Evolutionary conservation across 1,140 invertebrate genomes (phyloP).

Genomic region (Physella acuta): DNA sequence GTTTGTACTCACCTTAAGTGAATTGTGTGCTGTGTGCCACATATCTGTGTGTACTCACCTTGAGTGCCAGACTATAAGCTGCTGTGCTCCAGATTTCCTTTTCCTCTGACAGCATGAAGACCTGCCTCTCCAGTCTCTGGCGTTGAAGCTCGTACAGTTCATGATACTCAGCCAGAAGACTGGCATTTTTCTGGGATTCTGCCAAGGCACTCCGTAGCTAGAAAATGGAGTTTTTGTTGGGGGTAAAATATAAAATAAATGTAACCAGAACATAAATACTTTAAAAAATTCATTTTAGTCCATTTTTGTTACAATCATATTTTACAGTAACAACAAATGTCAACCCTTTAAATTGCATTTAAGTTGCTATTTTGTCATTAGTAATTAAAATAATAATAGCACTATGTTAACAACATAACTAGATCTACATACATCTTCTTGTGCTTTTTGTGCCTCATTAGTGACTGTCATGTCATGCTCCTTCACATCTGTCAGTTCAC

Average conservation of each 20-base stretch:
- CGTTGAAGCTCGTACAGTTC: slow-evolving; percentile 60
- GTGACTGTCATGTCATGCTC: slow-evolving; percentile 58
- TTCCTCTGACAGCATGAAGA: slow-evolving; percentile 52
- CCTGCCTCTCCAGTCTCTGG: slow-evolving; percentile 52
- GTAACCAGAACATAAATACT: no score
- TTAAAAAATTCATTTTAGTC: no score
- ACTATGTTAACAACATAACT: no score
- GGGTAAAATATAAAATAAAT: no score
- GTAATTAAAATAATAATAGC: no score
- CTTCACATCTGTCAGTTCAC: slow-evolving; percentile 58
- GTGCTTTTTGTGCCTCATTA: slow-evolving; percentile 53
- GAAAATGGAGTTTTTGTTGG: slow-evolving; percentile 12
- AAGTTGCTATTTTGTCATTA: no score
- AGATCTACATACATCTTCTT: slow-evolving; percentile 58
- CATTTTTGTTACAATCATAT: no score
- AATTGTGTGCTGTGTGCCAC: no score
- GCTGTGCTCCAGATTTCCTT: slow-evolving; percentile 59
- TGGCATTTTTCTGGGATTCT: slow-evolving; percentile 58
- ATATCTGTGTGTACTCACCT: no score
- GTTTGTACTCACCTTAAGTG: no score
- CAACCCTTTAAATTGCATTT: no score
- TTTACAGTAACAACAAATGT: no score
- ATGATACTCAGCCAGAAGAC: slow-evolving; percentile 58
- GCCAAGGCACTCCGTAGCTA: slow-evolving; percentile 54
- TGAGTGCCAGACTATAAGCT: slow-evolving; percentile 57